Evolutionary conservation across 2,113 vertebrate species (phyloP).

Genomic region (Sylvicapra grimmia): DNA sequence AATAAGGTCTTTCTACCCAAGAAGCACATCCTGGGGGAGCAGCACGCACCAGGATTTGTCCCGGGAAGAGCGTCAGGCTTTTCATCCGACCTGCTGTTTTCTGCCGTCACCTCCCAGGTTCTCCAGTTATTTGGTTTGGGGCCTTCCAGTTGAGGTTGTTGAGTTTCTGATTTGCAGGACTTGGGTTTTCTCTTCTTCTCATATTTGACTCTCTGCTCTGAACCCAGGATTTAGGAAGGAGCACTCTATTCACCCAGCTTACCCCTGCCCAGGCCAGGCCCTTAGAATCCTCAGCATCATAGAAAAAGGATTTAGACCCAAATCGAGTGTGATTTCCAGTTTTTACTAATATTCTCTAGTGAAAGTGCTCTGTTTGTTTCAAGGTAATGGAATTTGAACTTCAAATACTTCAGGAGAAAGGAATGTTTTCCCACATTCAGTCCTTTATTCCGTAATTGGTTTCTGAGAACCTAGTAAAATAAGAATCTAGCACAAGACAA

Average conservation of each 20-base stretch:
- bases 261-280: not conserved
- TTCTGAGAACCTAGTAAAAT: not conserved
- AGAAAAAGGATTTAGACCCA: not conserved
- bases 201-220: not conserved
- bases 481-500: not conserved
- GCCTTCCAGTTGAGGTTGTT: rapidly evolving
- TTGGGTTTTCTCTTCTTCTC: not conserved
- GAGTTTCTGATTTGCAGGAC: not conserved
- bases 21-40: not conserved
- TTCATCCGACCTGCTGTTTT: not conserved
- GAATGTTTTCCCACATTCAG: not conserved
- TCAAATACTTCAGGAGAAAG: not conserved
- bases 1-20: not conserved
- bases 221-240: not conserved
- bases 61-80: not conserved
- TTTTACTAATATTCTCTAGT: not conserved
- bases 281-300: not conserved
- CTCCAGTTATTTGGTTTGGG: not conserved
- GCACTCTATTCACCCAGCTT: rapidly evolving
- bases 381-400: not conserved
- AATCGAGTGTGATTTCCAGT: not conserved
- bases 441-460: not conserved
- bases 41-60: not conserved
- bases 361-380: not conserved
- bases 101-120: not conserved